Evolutionary conservation across 2,113 vertebrate genomes (phyloP), one percentile per base, ranked within the genome.

Genomic region (Antigone vipio): DNA sequence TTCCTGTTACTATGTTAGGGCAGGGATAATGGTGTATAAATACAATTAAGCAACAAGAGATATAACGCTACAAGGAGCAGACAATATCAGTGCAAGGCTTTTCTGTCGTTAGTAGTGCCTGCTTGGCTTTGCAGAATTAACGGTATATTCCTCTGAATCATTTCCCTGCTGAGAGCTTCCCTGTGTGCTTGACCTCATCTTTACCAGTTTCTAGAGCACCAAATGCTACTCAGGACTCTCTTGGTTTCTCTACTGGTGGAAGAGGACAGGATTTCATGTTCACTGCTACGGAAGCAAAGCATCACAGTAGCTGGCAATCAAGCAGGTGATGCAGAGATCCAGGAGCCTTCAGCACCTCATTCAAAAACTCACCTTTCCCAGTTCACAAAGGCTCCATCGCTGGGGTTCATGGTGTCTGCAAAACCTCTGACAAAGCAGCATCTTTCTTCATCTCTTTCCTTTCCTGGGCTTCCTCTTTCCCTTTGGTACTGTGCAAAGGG

Each of bases 1-100:
- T 93, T 52, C 63, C 62, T 32, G 1, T 84, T 84, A 53, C 52
- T 85, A 11, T 22, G 32, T 86, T 84, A 88, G 78, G 89, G 81
- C 84, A 93, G 47, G 83, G 86, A 88, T 94, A 95, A 92, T 77
- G 30, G 66, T 50, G 26, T 88, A 69, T 87, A 96, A 94, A 94
- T 86, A 88, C 75, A 93, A 81, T 92, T 72, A 96, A 93, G 59
- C 73, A 80, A 50, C 42, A 71, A 47, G 71, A 93, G 59, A 89
- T 75, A 63, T 21, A 85, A 7, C 0, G 2, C 62, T 88, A 35
- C 40, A n/a, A 45, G 89, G 47, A 69, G 40, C 29, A 67, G 82
- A 66, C 86, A 59, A 3, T 63, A 62, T 44, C 91, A 85, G n/a
- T 30, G 26, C 59, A 64, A 88, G 34, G 45, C 67, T 97, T 66